A percentile compares a stretch with the other conserved stretches of the same genome.
These are phyloP conservation scores for Drosophila greeni DNA, from an alignment of 2,888 invertebrate genomes.

Conservation along the genomic window DNA sequence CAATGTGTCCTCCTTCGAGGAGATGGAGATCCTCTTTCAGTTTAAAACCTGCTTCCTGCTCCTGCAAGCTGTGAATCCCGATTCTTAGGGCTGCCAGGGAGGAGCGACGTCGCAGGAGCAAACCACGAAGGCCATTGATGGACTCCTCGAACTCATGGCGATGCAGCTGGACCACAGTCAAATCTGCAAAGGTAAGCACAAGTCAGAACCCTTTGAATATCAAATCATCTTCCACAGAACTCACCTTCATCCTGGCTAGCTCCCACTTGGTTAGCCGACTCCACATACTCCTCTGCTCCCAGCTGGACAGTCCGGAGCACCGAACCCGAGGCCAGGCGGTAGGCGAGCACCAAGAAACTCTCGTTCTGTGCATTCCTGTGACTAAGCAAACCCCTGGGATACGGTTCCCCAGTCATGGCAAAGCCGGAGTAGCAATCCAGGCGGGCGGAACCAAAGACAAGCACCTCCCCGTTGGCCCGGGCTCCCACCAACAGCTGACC, in stretches of 20 bases:
- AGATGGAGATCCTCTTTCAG: slow-evolving; percentile 28
- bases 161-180: slow-evolving; percentile 65
- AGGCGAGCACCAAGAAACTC: slow-evolving; percentile 64
- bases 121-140: slow-evolving; percentile 61
- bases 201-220: neutral
- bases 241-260: slow-evolving; percentile 48
- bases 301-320: slow-evolving; percentile 72
- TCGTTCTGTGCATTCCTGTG: slow-evolving; percentile 62
- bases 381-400: slow-evolving; percentile 58
- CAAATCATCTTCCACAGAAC: neutral
- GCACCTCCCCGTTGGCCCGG: slow-evolving; percentile 61
- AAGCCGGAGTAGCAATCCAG: slow-evolving; percentile 75
- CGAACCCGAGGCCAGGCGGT: slow-evolving; percentile 41
- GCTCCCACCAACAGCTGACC: slow-evolving; percentile 66
- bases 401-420: slow-evolving; percentile 32
- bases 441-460: slow-evolving; percentile 66
- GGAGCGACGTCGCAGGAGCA: slow-evolving; percentile 62
- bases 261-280: slow-evolving; percentile 29
- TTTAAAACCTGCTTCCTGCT: neutral
- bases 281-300: slow-evolving; percentile 36
- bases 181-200: slow-evolving; percentile 33
- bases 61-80: slow-evolving; percentile 5
- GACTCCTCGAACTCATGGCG: slow-evolving; percentile 69
- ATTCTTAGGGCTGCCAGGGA: slow-evolving; percentile 56
- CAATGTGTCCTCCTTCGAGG: slow-evolving; percentile 50